Base-by-base conservation (phyloP, 1,140 invertebrate species). In the Palaemon carinicauda region DNA sequence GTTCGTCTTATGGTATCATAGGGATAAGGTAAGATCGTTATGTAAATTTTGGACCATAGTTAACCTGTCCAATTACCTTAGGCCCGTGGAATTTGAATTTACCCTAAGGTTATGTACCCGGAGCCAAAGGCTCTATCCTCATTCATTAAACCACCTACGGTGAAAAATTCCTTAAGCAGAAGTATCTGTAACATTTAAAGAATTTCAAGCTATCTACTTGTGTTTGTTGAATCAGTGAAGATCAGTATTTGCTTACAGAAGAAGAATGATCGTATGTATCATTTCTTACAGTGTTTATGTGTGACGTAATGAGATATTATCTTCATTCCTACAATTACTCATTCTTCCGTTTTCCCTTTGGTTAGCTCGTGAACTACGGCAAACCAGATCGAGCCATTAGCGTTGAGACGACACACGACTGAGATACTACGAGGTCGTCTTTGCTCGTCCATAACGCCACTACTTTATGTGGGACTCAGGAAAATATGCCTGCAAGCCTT, bases 311-410 rank as follows among this genome's bases (percentile, higher is more conserved):
- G 73, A 75, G 73, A 33, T 51, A 9, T 2, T n/a, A 0, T 53
- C 4, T 10, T 14, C 4, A 3, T n/a, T 14, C 21, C 74, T 0
- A 3, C 24, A n/a, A 27, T 29, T 10, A n/a, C 7, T 52, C 27
- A 12, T 7, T 50, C 3, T 50, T n/a, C n/a, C n/a, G n/a, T 74
- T 65, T 29, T 3, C 19, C n/a, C 54, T 24, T 31, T 14, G 15
- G 29, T 3, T 69, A 88, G 87, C 87, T 88, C 50, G 87, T 88
- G 82, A 88, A 88, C 87, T 88, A 88, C 51, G 87, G 87, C n/a
- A 10, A 75, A 17, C 77, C 80, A 7, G 82, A 82, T 3, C 82
- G 87, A 31, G 82, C 74, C 21, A 85, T 88, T 29, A 85, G 81
- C 21, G 87, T 88, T 3, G 82, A 75, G 12, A 88, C 87, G 0